Evolutionary conservation across 1,140 invertebrate species (phyloP).

Genomic region (Drosophila trapezifrons): DNA sequence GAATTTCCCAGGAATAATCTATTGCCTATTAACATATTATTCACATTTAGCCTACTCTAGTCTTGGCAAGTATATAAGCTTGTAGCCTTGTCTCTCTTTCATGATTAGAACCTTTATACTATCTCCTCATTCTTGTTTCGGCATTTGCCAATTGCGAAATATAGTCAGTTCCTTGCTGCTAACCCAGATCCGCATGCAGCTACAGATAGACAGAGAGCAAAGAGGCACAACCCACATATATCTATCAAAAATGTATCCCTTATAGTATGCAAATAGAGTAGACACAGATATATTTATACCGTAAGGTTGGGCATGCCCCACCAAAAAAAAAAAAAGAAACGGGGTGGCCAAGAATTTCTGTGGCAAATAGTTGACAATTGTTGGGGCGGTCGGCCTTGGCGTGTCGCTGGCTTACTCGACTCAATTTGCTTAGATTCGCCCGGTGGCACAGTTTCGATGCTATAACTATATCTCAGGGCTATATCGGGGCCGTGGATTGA

Average conservation of each 20-base stretch:
- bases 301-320: constrained; percentile 14
- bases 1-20: constrained; percentile 14
- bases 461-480: constrained; percentile 36
- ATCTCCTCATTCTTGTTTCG: constrained; percentile 22
- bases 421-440: constrained; percentile 45
- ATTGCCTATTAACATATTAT: constrained; percentile 30
- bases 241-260: constrained; percentile 29
- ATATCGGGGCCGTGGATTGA: constrained; percentile 18
- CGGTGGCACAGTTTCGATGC: constrained; percentile 43
- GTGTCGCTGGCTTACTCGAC: constrained; percentile 33
- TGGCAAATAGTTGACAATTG: constrained; percentile 72
- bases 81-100: constrained; percentile 26
- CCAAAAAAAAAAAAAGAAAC: background rate
- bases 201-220: constrained; percentile 18
- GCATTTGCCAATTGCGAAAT: constrained; percentile 45
- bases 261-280: constrained; percentile 25
- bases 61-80: constrained; percentile 18
- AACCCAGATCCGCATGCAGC: constrained; percentile 31
- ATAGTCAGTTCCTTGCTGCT: constrained; percentile 39
- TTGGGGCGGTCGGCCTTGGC: constrained; percentile 64
- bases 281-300: constrained; percentile 10
- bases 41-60: constrained; percentile 25
- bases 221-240: constrained; percentile 16
- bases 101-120: constrained; percentile 7
- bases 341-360: constrained; percentile 52